Evolutionary conservation across 2,888 invertebrate genomes (phyloP), one percentile per base, ranked within the genome.

Genomic region (Tanytarsus gracilentus): DNA sequence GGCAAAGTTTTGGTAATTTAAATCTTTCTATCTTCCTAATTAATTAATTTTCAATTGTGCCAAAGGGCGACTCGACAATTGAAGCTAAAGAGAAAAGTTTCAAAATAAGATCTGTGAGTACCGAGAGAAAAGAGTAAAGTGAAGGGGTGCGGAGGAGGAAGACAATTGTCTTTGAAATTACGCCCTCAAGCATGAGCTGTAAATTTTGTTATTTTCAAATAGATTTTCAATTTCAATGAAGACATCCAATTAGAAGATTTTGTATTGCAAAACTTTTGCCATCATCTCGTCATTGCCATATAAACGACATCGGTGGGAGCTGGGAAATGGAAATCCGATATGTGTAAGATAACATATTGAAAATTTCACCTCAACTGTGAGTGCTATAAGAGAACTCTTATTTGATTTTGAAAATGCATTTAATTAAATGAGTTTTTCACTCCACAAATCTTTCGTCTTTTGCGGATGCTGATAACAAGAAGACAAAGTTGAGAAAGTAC

Each of bases 331-430:
- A n/a, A n/a, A n/a, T n/a, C n/a, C n/a, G n/a, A n/a, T n/a, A n/a
- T 51, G 16, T 39, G 39, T n/a, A 6, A 39, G 7, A n/a, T n/a
- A 5, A 5, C 7, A 9, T 6, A 7, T 18, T 25, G 29, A 30
- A 6, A 14, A 4, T 29, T 51, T 18, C 9, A n/a, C n/a, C n/a
- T n/a, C 3, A 30, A 30, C 27, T 30, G 6, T 9, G 9, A 29
- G n/a, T n/a, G 26, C 14, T 29, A 23, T 50, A 7, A 7, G 26
- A 50, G 27, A n/a, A 21, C 30, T 30, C 30, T 6, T 11, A 50
- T 27, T 21, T 56, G 40, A 48, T 58, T 48, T 58, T 44, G 58
- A 48, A 48, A 58, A 29, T 58, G 58, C 58, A 58, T 48, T 58
- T 58, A 58, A 58, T 58, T 58, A 58, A 58, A 48, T 27, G 58